A percentile compares a stretch with the other conserved stretches of the same genome.
Evolutionary conservation across 2,113 vertebrate species (phyloP).

Genomic region (Ammospiza caudacuta): DNA sequence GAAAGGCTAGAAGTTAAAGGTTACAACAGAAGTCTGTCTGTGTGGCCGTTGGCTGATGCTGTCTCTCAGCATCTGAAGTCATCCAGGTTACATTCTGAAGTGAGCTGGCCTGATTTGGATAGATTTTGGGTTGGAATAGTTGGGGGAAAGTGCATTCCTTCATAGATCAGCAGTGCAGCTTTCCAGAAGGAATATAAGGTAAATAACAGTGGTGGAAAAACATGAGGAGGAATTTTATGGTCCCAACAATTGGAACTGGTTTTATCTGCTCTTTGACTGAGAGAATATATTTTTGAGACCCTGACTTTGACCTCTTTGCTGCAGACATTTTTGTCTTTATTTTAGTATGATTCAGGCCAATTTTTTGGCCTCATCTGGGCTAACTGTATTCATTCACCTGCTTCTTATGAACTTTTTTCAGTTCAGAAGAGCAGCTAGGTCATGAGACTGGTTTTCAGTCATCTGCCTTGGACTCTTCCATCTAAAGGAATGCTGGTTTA

Average conservation of each 20-base stretch:
- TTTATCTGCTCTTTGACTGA: not conserved
- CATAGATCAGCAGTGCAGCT: not conserved
- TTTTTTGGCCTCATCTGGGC: not conserved
- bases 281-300: not conserved
- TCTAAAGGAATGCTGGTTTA: not conserved
- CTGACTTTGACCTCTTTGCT: not conserved
- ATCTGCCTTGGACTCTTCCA: not conserved
- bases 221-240: not conserved
- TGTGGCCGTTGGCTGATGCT: accelerated
- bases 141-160: not conserved
- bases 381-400: not conserved
- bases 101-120: not conserved
- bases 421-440: not conserved
- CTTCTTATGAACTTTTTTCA: not conserved
- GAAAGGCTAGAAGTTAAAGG: not conserved
- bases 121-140: not conserved
- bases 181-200: not conserved
- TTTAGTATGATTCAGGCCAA: not conserved
- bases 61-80: not conserved
- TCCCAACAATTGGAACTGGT: not conserved
- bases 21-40: not conserved
- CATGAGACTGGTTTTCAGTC: not conserved
- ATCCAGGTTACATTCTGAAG: not conserved
- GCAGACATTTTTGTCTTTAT: not conserved
- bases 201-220: not conserved